A percentile compares a stretch with the other conserved stretches of the same genome.
Conservation (phyloP, 2,888 invertebrate genomes). For the Noctua fimbriata region DNA sequence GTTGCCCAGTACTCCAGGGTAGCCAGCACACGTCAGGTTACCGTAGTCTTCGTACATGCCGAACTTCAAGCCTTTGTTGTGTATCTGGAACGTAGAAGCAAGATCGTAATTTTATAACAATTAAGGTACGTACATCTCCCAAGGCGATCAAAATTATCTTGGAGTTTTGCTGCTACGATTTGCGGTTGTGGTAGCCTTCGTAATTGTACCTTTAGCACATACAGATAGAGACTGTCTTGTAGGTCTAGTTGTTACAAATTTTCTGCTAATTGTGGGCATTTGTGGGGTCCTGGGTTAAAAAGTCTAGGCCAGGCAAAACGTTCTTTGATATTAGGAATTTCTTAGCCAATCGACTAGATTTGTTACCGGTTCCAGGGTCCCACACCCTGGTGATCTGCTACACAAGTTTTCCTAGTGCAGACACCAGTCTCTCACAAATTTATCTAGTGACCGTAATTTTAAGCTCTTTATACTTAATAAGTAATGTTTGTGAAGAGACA, state of each 20-base stretch:
- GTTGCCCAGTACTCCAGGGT: slow-evolving; percentile 93
- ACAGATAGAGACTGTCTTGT: neutral
- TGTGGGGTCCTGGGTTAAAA: neutral
- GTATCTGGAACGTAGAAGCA: slow-evolving; percentile 89
- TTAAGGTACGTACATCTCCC: neutral
- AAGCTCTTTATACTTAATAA: no score
- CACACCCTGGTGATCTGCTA: no score
- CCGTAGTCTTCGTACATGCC: slow-evolving; percentile 96
- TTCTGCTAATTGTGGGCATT: neutral
- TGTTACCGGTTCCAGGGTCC: no score
- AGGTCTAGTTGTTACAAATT: neutral
- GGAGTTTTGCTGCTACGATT: neutral
- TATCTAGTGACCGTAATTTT: no score
- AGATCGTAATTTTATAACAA: neutral
- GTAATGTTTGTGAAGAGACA: no score
- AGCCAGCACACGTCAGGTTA: slow-evolving; percentile 94
- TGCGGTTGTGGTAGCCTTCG: neutral
- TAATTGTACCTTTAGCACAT: neutral
- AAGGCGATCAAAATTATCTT: neutral
- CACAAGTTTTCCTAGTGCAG: no score
- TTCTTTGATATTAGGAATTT: neutral
- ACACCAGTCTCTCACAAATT: no score
- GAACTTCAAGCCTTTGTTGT: slow-evolving; percentile 93
- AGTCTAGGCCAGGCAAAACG: neutral
- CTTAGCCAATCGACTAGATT: neutral